A percentile compares a stretch with the other conserved stretches of the same genome.
Evolutionary conservation across 2,888 invertebrate genomes (phyloP).

Genomic region (Cordilura impudica): DNA sequence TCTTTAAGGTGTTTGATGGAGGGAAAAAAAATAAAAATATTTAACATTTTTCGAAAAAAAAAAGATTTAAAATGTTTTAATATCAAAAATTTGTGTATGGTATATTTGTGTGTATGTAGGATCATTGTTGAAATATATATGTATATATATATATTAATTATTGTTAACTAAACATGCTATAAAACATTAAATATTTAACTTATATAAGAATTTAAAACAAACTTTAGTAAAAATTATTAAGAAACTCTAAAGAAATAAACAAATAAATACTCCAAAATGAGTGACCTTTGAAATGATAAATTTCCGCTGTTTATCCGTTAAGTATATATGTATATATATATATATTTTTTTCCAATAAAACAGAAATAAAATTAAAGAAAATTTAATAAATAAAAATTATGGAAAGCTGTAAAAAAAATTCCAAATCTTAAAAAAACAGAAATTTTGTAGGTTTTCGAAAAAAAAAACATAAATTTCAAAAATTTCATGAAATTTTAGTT

Average conservation of each 20-base stretch:
- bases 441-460: not conserved
- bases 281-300: constrained; percentile 61
- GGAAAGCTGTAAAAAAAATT: constrained; percentile 29
- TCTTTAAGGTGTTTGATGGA: too few species aligned
- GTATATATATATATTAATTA: too few species aligned
- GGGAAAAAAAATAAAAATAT: not conserved
- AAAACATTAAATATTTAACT: not conserved
- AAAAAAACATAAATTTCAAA: not conserved
- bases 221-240: not conserved
- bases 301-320: constrained; percentile 52
- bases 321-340: constrained; percentile 12
- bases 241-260: not conserved
- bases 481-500: not conserved
- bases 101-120: constrained; percentile 4
- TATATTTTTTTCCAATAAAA: constrained; percentile 47
- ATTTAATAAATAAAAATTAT: constrained; percentile 23
- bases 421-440: not conserved
- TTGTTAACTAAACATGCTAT: constrained; percentile 3
- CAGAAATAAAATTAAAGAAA: constrained; percentile 60
- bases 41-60: too few species aligned
- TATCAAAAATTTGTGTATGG: too few species aligned
- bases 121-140: constrained; percentile 47
- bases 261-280: constrained; percentile 49
- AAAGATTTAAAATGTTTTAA: not conserved
- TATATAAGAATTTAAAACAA: not conserved